Percentiles rank a stretch among this genome's conserved stretches.
phyloP scores from a whole-genome alignment of 2,113 vertebrate genomes.

The Setophaga coronata region DNA sequence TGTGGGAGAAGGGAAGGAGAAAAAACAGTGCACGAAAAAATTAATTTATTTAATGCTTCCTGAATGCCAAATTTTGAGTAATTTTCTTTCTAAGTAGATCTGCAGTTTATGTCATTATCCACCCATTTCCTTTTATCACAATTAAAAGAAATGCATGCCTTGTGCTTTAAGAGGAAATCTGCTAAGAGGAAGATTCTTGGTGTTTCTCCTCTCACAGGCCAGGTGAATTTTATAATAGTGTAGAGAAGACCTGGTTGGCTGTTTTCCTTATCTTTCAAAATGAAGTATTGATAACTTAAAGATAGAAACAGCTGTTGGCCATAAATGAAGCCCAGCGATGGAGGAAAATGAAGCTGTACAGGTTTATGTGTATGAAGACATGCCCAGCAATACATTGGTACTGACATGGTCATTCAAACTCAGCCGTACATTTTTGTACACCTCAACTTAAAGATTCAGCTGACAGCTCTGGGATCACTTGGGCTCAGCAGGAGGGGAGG shows the following conservation, averaged over 20 bases:
- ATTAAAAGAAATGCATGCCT: not conserved
- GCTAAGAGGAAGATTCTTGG: not conserved
- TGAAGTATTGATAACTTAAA: not conserved
- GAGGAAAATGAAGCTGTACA: not conserved
- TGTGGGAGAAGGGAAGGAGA: not conserved
- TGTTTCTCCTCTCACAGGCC: not conserved
- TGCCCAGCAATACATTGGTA: fast-evolving
- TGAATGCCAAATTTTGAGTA: not conserved
- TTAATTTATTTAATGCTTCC: not conserved
- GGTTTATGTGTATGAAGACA: not conserved
- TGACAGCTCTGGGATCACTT: not conserved
- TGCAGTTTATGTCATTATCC: not conserved
- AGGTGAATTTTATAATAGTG: not conserved
- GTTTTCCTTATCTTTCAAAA: not conserved
- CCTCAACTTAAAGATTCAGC: not conserved
- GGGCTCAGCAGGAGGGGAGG: not conserved
- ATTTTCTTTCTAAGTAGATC: not conserved
- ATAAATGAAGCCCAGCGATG: not conserved
- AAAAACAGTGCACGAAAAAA: not conserved
- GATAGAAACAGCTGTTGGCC: not conserved
- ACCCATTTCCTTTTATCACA: not conserved
- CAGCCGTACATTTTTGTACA: no score
- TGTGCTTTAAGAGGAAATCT: not conserved
- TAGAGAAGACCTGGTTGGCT: not conserved
- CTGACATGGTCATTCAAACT: not conserved